Evolutionary conservation across 2,113 vertebrate species (phyloP), one percentile per base, ranked within the genome.

Genomic region (Thymallus thymallus): DNA sequence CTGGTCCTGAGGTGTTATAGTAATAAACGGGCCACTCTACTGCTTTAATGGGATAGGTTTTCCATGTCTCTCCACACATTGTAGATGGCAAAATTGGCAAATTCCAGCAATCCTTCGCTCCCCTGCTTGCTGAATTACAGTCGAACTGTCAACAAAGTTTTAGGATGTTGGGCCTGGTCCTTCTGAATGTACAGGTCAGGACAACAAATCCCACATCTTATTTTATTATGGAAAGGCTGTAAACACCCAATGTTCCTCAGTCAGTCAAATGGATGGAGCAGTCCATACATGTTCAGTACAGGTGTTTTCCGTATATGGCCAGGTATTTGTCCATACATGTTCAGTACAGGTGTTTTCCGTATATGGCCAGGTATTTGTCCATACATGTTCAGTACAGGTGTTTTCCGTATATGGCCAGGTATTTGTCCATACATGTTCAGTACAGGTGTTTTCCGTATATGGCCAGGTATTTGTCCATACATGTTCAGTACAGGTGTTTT

Each of bases 21-120:
- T 80, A 79, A 83, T 84, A 72, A 77, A 68, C 62, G 71, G 26
- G 74, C 60, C 51, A 14, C 60, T 73, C 18, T 73, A 79, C 51
- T 73, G 35, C 75, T 68, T 6, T 71, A 65, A 71, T 5, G 9
- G 26, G 41, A 10, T 79, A 4, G 23, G n/a, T 69, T 58, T 67
- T 62, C 35, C 30, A 12, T 72, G 35, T 58, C 71, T 78, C 29
- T 5, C 64, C 48, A 22, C 41, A 80, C 58, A 6, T 13, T 26
- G 20, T 20, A 60, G 67, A 67, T 6, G 29, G 12, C 35, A 41
- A 13, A 18, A 20, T 60, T 70, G 56, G 74, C 68, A 24, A 73
- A 24, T 65, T 68, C 65, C 71, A 58, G 14, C 69, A 58, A n/a
- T 61, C 26, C 46, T 72, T 74, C 41, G 45, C 4, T 68, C 78